Base-by-base conservation (phyloP, 2,113 vertebrate genomes). In the Trichomycterus rosablanca region DNA sequence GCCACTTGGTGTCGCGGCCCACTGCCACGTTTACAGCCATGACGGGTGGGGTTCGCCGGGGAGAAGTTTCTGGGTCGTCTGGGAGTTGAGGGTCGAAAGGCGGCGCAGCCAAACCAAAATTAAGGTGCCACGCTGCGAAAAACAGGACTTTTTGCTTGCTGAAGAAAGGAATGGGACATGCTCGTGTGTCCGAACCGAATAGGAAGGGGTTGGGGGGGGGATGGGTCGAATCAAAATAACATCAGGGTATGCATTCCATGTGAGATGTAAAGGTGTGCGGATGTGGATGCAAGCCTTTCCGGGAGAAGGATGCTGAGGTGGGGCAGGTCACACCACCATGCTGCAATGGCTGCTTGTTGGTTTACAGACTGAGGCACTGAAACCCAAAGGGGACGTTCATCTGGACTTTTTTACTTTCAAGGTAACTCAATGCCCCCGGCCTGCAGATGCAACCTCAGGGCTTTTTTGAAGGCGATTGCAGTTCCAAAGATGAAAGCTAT, bases 1-100 rank as follows among this genome's bases (percentile, higher is more conserved):
- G 89, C 96, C 96, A 98, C 89, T 96, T 96, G 85, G 93, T 92
- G 84, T 98, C 96, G 65, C 94, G 92, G 67, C 94, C 89, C 89
- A 97, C 84, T 74, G 89, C 86, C 83, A 98, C 88, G 83, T 87
- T 95, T 77, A 95, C 83, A 71, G 94, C 86, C 88, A 93, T 91
- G 72, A 63, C 73, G 68, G 61, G 9, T 35, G 19, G n/a, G n/a
- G 35, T 43, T 32, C 64, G 42, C 59, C 66, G n/a, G 68, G 68
- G 70, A 5, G 58, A 69, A 49, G 63, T n/a, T 7, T 26, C 63
- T 70, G 59, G 70, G 23, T 10, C 24, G 56, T 40, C 34, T 35
- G 42, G 48, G 28, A 23, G 30, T 45, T 50, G 15, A 44, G 64
- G 46, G 68, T 49, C 42, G 39, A 63, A 56, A 57, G 23, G 2